Conservation (phyloP, 2,888 invertebrate genomes). For the Epistrophella euchroma region DNA sequence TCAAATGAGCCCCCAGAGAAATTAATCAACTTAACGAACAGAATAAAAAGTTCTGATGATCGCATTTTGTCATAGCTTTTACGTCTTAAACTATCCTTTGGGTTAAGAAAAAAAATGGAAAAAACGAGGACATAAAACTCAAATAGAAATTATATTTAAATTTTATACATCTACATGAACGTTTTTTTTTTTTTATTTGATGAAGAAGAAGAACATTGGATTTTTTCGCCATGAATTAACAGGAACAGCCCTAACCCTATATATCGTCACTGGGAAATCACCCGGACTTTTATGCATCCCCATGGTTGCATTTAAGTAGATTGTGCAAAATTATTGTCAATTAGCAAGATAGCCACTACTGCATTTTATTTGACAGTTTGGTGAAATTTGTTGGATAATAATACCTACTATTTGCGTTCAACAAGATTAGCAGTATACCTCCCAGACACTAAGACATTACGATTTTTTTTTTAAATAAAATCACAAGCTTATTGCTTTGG, state of each 20-base stretch:
- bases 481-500: slow-evolving; percentile 11
- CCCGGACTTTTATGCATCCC: not conserved
- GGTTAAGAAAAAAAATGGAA: not conserved
- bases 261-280: not conserved
- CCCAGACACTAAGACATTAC: not conserved
- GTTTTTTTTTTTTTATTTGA: slow-evolving; percentile 14
- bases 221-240: not conserved
- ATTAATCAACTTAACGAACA: slow-evolving; percentile 62
- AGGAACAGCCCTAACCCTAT: not conserved
- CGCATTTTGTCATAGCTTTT: slow-evolving; percentile 40
- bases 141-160: slow-evolving; percentile 24
- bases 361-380: slow-evolving; percentile 35
- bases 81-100: slow-evolving; percentile 15
- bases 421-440: slow-evolving; percentile 9
- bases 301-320: slow-evolving; percentile 4
- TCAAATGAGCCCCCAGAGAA: slow-evolving; percentile 67
- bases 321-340: slow-evolving; percentile 42
- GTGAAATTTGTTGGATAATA: slow-evolving; percentile 6
- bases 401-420: slow-evolving; percentile 1
- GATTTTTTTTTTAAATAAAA: slow-evolving; percentile 28
- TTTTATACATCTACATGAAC: slow-evolving; percentile 8
- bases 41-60: slow-evolving; percentile 21
- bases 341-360: slow-evolving; percentile 32
- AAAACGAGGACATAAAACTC: slow-evolving; percentile 8
- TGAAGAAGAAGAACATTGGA: not conserved